Conservation (phyloP, 2,888 invertebrate species). For the Drymonia ruficornis region DNA sequence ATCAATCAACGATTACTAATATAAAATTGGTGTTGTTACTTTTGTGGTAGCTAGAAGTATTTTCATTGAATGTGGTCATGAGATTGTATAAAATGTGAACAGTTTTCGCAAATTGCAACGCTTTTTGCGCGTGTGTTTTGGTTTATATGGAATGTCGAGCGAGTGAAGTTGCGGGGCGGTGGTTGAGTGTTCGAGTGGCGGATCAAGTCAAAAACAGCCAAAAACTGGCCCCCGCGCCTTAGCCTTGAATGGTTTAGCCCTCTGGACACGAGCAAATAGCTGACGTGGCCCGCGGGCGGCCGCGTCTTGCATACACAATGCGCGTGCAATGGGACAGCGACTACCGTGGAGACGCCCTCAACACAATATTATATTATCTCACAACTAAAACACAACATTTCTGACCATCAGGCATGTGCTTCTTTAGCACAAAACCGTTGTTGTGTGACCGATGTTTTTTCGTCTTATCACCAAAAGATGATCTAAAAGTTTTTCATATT, state of each 20-base stretch:
- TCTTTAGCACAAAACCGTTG: slow-evolving; percentile 6
- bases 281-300: slow-evolving; percentile 80
- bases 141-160: slow-evolving; percentile 32
- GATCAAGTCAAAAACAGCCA: slow-evolving; percentile 79
- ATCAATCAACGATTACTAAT: slow-evolving; percentile 14
- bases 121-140: slow-evolving; percentile 26
- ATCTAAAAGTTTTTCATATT: slow-evolving; percentile 23
- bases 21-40: slow-evolving; percentile 11
- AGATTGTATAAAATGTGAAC: no score
- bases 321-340: slow-evolving; percentile 47
- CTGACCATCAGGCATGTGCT: neutral
- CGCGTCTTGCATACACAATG: slow-evolving; percentile 84
- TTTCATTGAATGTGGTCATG: no score
- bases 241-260: slow-evolving; percentile 85
- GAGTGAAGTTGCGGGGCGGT: slow-evolving; percentile 20
- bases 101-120: neutral
- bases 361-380: slow-evolving; percentile 27
- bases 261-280: slow-evolving; percentile 83
- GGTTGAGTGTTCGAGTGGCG: slow-evolving; percentile 44
- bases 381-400: neutral
- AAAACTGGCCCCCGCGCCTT: slow-evolving; percentile 81
- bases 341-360: slow-evolving; percentile 48
- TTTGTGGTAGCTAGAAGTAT: no score
- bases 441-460: slow-evolving; percentile 11
- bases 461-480: slow-evolving; percentile 19